Evolutionary conservation across 2,797 vertebrate species (phyloP).

Genomic region (Notoglanidium macrostoma): DNA sequence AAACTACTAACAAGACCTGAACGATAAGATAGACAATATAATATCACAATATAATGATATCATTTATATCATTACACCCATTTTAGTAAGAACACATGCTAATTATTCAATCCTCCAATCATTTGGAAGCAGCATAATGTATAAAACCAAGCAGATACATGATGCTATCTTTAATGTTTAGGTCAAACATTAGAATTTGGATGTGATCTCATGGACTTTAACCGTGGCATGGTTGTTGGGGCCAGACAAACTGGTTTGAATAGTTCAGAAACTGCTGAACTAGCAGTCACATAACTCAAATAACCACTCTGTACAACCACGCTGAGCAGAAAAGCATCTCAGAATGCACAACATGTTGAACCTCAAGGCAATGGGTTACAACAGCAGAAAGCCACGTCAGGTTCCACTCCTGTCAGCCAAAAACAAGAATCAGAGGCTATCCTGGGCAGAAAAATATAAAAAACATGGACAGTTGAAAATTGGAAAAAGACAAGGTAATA

Average conservation of each 20-base stretch:
- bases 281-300: neutral
- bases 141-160: neutral
- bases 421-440: too few relatives aligned
- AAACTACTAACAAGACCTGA: neutral
- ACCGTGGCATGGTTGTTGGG: neutral
- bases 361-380: too few relatives aligned
- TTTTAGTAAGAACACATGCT: neutral
- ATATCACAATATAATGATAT: too few relatives aligned
- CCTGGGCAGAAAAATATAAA: too few relatives aligned
- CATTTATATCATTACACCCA: neutral
- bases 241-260: neutral
- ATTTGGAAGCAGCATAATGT: neutral
- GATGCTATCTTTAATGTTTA: neutral
- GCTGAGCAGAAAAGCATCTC: too few relatives aligned
- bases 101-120: neutral
- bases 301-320: neutral
- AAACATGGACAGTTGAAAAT: too few relatives aligned
- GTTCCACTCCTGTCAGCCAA: too few relatives aligned
- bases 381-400: too few relatives aligned
- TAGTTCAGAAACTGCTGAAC: neutral
- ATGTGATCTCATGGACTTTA: neutral
- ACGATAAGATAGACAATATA: neutral
- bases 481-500: too few relatives aligned
- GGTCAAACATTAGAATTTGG: neutral
- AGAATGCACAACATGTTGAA: neutral